A percentile compares a stretch with the other conserved stretches of the same genome.
Evolutionary conservation across 2,113 vertebrate species (phyloP).

Genomic region (Nibea coibor): DNA sequence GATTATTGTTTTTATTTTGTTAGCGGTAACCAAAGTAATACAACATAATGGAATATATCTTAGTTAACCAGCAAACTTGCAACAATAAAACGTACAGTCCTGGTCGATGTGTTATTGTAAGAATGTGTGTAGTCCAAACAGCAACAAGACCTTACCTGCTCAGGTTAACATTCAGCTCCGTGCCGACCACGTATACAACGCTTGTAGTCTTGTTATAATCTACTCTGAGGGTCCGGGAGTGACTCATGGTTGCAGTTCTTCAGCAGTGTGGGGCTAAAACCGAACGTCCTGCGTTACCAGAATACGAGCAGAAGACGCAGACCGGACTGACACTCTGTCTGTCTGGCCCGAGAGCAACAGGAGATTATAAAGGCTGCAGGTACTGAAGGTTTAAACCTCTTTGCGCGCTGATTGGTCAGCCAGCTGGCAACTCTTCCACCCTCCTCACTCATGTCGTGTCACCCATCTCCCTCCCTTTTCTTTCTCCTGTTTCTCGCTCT

Average conservation of each 20-base stretch:
- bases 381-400: neutral
- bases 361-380: constrained; percentile 9
- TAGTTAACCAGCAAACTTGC: neutral
- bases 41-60: too few species aligned
- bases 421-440: neutral
- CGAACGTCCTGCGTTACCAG: too few species aligned
- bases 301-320: too few species aligned
- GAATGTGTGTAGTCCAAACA: too few species aligned
- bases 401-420: constrained; percentile 3
- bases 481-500: too few species aligned
- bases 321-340: neutral
- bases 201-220: constrained; percentile 35
- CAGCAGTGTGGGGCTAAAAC: too few species aligned
- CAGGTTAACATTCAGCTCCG: constrained; percentile 67
- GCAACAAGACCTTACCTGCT: constrained; percentile 67
- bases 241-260: constrained; percentile 56
- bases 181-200: constrained; percentile 73
- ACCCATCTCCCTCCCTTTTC: too few species aligned
- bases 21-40: too few species aligned
- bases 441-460: neutral
- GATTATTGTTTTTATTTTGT: too few species aligned
- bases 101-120: neutral
- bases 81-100: neutral
- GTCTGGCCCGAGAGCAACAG: neutral
- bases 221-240: constrained; percentile 74